Base-by-base conservation (phyloP, 2,797 vertebrate genomes). In the Denticeps clupeoides region DNA sequence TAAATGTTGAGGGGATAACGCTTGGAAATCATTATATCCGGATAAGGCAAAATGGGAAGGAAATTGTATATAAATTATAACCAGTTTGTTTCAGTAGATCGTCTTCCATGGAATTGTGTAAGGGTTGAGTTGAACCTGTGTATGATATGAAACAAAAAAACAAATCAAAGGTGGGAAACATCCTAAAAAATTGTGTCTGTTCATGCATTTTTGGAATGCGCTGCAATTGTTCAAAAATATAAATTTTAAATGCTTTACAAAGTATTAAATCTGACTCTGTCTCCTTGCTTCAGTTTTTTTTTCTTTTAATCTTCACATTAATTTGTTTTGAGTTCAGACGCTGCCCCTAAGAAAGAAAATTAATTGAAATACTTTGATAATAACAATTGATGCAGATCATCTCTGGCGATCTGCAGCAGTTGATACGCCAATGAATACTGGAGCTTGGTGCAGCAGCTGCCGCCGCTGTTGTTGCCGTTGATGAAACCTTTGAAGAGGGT, bases 21-120 rank as follows among this genome's bases (percentile, higher is more conserved):
- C 65, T 59, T 46, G 45, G 51, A 56, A 56, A 59, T 49, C 52
- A 56, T 40, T 61, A 42, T 22, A 53, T 51, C 26, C 43, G 44
- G 48, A 45, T 46, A 48, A 28, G n/a, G n/a, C n/a, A n/a, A 33
- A 51, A 59, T 47, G 58, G 45, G 26, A 38, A 44, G 37, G 10
- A 50, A 53, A 56, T 59, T n/a, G 55, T 48, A 59, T 47, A 50
- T 57, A 46, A 46, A 52, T 58, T 6, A 16, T 3, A 44, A 51
- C 28, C 31, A 32, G 22, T 25, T 50, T 49, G 47, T 48, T 46
- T 47, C 51, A 53, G 51, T 58, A 37, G 51, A 49, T 49, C 19
- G 7, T n/a, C 16, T 56, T 58, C 49, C 38, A 29, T 48, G 45
- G 53, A 60, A 40, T 54, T 25, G 3, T 19, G 16, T 19, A 33